These are phyloP conservation scores for Drosophila phalerata DNA, from an alignment of 2,888 invertebrate genomes.

Conservation along the genomic window DNA sequence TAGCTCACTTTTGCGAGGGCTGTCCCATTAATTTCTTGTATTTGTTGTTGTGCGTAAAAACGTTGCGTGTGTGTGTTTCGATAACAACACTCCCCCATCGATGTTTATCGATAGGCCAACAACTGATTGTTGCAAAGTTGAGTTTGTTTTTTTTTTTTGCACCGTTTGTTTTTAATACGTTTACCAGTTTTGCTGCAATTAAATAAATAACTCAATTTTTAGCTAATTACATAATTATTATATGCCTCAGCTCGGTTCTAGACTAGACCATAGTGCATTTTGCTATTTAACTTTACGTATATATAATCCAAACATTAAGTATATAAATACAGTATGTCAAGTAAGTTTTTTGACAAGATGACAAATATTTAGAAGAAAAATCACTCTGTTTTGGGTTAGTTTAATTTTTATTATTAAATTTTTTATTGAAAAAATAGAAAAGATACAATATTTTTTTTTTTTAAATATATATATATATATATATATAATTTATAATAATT, in stretches of 20 bases:
- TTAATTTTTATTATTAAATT: no score
- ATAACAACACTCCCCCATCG: slow-evolving; percentile 33
- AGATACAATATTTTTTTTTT: no score
- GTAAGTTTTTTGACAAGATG: background rate
- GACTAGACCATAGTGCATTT: slow-evolving; percentile 65
- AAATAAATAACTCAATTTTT: slow-evolving; percentile 16
- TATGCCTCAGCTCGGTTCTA: slow-evolving; percentile 44
- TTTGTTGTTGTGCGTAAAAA: slow-evolving; percentile 33
- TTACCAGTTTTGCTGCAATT: slow-evolving; percentile 27
- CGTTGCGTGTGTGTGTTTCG: slow-evolving; percentile 27
- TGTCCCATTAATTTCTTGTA: slow-evolving; percentile 37
- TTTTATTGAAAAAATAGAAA: no score
- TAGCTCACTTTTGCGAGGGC: slow-evolving; percentile 8
- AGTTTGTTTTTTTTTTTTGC: slow-evolving; percentile 37
- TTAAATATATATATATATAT: no score
- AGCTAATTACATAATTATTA: slow-evolving; percentile 17
- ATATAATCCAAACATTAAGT: background rate
- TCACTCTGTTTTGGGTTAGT: no score
- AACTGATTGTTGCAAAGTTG: slow-evolving; percentile 38
- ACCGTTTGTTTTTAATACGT: slow-evolving; percentile 44
- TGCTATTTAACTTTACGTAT: slow-evolving; percentile 15
- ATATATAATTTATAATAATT: no score
- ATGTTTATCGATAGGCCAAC: slow-evolving; percentile 37
- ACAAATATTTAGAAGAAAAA: background rate
- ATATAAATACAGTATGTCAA: background rate